These are phyloP conservation scores for Theonella swinhoei DNA, from an alignment of 37 sponge, comb jelly and placozoan genomes.

Conservation along the genomic window DNA sequence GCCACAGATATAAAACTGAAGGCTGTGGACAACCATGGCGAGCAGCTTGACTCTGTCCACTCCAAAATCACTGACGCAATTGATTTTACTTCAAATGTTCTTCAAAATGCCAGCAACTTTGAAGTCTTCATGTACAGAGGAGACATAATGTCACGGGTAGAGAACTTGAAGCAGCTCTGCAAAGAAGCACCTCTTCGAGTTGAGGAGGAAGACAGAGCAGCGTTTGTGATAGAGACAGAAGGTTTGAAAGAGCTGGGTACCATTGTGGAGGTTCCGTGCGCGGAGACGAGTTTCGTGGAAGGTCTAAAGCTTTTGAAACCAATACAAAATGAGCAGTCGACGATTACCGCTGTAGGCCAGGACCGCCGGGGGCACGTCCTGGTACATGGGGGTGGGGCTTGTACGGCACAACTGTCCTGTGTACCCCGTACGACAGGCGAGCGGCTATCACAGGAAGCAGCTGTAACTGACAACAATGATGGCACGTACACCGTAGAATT, in stretches of 20 bases:
- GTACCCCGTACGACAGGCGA: neutral
- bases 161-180: constrained; percentile 6
- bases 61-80: constrained; percentile 7
- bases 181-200: constrained; percentile 1
- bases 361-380: neutral
- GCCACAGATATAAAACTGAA: constrained; percentile 3
- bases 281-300: constrained; percentile 13
- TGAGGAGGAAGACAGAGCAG: neutral
- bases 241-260: constrained; percentile 10
- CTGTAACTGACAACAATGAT: constrained; percentile 43
- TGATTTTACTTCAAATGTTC: constrained; percentile 2
- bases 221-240: constrained; percentile 7
- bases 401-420: constrained; percentile 3
- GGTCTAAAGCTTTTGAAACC: constrained; percentile 17
- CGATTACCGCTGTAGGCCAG: constrained; percentile 11
- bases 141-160: constrained; percentile 18
- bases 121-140: constrained; percentile 39
- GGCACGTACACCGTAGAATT: constrained; percentile 48
- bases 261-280: constrained; percentile 28
- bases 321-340: constrained; percentile 30
- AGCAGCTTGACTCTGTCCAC: constrained; percentile 2
- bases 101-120: constrained; percentile 38
- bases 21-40: constrained; percentile 8
- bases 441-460: neutral
- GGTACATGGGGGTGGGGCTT: constrained; percentile 38